Conservation (phyloP, 2,113 vertebrate species). For the Trinectes maculatus region DNA sequence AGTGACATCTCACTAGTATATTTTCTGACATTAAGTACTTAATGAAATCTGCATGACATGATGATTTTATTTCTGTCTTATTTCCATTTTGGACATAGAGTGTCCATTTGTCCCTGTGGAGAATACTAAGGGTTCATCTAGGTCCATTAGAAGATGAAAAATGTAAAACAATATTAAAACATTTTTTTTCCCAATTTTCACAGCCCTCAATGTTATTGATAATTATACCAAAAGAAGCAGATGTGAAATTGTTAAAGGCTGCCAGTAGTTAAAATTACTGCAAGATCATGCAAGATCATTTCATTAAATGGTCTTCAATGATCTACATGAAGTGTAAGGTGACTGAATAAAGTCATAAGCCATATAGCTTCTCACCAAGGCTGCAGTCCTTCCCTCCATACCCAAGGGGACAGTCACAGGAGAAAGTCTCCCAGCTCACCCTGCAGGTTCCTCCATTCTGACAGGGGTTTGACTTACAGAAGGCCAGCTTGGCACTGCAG, state of each 20-base stretch:
- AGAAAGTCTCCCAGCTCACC: slow-evolving; percentile 94
- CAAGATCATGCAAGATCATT: too few species aligned
- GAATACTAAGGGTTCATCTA: slow-evolving; percentile 8
- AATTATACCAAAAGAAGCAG: neutral
- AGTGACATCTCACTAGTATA: too few species aligned
- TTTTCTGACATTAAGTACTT: too few species aligned
- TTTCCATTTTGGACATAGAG: too few species aligned
- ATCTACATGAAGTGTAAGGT: neutral
- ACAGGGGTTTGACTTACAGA: slow-evolving; percentile 93
- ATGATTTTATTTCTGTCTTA: too few species aligned
- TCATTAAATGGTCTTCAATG: too few species aligned
- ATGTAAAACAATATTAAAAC: too few species aligned
- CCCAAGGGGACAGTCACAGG: slow-evolving; percentile 93
- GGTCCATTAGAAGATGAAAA: neutral
- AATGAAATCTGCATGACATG: too few species aligned
- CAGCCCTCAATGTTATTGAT: neutral
- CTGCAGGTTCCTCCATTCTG: slow-evolving; percentile 93
- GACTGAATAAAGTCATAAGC: neutral
- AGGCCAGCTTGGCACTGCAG: slow-evolving; percentile 92
- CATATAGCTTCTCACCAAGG: slow-evolving; percentile 82
- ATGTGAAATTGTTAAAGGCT: too few species aligned
- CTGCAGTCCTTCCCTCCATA: slow-evolving; percentile 97
- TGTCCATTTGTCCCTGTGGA: neutral
- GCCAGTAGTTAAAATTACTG: too few species aligned
- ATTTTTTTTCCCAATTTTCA: too few species aligned